Percentiles rank a stretch among this genome's conserved stretches.
Evolutionary conservation across 2,888 invertebrate genomes (phyloP).

Genomic region (Coenonympha glycerion): DNA sequence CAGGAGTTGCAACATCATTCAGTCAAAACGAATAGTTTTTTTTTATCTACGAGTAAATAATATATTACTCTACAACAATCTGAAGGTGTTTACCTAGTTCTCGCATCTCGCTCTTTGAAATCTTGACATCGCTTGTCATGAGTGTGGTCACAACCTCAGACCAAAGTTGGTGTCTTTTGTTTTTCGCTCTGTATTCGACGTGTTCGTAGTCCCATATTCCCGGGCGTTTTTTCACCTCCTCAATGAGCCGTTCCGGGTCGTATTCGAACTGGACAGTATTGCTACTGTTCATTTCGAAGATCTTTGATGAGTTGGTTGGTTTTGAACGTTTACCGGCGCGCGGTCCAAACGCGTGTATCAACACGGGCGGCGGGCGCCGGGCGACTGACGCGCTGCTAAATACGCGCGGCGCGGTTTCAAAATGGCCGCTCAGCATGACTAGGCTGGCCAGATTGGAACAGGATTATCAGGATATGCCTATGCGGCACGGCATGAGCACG

Average conservation of each 20-base stretch:
- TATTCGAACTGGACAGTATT: constrained; percentile 62
- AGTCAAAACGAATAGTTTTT: too few relatives aligned
- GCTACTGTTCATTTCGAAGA: constrained; percentile 18
- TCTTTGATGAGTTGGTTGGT: neutral
- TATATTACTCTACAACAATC: neutral
- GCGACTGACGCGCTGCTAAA: constrained; percentile 63
- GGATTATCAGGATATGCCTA: neutral
- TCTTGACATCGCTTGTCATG: constrained; percentile 48
- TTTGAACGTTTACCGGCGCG: constrained; percentile 24
- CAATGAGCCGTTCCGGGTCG: constrained; percentile 61
- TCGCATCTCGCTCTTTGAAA: constrained; percentile 61
- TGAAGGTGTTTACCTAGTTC: constrained; percentile 50
- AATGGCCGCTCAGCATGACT: constrained; percentile 45
- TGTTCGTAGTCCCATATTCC: constrained; percentile 64
- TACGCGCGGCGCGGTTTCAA: constrained; percentile 58
- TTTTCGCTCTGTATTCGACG: constrained; percentile 52
- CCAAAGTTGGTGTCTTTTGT: constrained; percentile 52
- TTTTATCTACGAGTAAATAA: too few relatives aligned
- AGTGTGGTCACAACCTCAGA: constrained; percentile 57
- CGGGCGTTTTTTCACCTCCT: constrained; percentile 60
- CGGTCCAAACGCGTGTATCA: constrained; percentile 34
- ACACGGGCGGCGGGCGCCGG: constrained; percentile 54
- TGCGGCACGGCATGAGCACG: too few relatives aligned
- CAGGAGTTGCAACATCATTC: too few relatives aligned
- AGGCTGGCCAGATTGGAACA: constrained; percentile 38